A percentile compares a stretch with the other conserved stretches of the same genome.
These are phyloP conservation scores for Triplophysa dalaica DNA, from an alignment of 2,113 vertebrate species.

Conservation along the genomic window DNA sequence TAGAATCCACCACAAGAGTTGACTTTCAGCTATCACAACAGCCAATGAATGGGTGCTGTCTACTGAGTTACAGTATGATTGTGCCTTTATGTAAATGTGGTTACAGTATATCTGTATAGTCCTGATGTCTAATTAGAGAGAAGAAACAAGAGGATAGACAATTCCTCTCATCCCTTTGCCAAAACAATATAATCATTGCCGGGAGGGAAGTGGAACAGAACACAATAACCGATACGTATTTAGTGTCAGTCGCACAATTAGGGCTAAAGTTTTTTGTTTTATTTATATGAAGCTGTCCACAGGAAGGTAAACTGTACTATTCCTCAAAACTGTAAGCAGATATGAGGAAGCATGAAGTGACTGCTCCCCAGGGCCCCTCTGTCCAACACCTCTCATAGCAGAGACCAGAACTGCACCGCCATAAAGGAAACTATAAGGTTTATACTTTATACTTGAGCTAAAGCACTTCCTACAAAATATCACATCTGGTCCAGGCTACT, in stretches of 20 bases:
- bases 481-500: no score
- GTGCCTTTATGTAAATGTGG: no score
- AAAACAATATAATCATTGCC: slow-evolving; percentile 2
- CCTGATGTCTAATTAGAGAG: background rate
- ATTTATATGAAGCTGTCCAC: background rate
- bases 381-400: background rate
- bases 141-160: background rate
- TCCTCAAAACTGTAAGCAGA: background rate
- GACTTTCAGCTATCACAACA: background rate
- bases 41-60: background rate
- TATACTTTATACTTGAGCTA: no score
- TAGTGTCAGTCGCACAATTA: background rate
- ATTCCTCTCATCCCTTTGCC: background rate
- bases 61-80: background rate
- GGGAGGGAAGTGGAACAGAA: background rate
- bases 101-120: background rate
- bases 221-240: background rate
- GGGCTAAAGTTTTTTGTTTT: background rate
- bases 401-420: background rate
- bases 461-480: no score
- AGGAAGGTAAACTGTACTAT: slow-evolving; percentile 1
- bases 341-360: background rate
- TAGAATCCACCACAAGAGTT: background rate
- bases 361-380: background rate
- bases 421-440: slow-evolving; percentile 3